These are phyloP conservation scores for Umimayanthus kanabou DNA, from an alignment of 92 coral and sea anemone species.

Conservation along the genomic window DNA sequence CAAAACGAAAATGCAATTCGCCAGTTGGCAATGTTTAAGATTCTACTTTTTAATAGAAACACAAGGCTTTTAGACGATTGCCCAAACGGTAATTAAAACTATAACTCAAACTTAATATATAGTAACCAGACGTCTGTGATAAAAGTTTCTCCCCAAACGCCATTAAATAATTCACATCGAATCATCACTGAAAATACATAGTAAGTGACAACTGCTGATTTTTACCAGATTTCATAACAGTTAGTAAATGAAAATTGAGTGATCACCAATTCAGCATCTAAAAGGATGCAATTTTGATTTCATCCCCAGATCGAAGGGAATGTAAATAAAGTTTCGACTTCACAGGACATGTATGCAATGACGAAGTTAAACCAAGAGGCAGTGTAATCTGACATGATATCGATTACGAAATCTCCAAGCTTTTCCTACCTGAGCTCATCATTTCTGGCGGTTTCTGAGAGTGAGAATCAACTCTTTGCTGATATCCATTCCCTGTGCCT, in stretches of 20 bases:
- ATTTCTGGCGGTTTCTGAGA: constrained; percentile 3
- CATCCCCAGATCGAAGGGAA: background rate
- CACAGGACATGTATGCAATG: background rate
- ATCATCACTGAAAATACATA: constrained; percentile 3
- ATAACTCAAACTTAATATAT: background rate
- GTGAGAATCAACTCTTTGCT: background rate
- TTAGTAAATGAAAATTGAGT: background rate
- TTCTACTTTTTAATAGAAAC: background rate
- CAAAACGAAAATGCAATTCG: background rate
- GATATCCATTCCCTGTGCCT: constrained; percentile 21
- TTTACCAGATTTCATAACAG: background rate
- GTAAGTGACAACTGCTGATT: background rate
- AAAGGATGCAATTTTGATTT: background rate
- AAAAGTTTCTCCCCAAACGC: constrained; percentile 20
- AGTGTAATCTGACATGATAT: background rate
- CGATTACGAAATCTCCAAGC: constrained; percentile 32
- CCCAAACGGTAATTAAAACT: background rate
- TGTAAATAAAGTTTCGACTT: background rate
- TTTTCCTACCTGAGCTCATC: constrained; percentile 34
- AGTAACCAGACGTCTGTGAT: background rate
- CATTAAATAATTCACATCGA: constrained; percentile 40
- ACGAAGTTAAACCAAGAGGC: background rate
- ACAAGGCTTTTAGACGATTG: background rate
- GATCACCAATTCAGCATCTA: background rate
- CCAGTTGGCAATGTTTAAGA: background rate